Conservation (phyloP, 2,797 vertebrate genomes). For the Gadopsis marmoratus region DNA sequence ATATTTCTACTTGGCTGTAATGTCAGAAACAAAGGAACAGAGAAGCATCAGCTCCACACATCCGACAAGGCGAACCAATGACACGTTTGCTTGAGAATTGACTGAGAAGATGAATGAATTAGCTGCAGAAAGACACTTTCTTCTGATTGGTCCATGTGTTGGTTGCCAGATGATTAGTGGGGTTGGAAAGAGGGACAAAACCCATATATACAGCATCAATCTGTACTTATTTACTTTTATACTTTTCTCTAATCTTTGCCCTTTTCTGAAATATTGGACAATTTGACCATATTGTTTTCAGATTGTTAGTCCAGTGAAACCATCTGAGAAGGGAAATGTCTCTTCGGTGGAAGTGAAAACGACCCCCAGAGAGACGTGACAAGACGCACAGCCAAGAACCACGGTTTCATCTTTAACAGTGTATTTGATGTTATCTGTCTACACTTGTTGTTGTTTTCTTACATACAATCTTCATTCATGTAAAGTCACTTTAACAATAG, state of each 20-base stretch:
- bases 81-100: neutral
- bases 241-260: too few species aligned
- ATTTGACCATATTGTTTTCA: neutral
- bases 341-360: neutral
- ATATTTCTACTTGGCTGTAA: neutral
- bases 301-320: neutral
- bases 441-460: neutral
- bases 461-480: neutral
- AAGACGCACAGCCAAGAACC: neutral
- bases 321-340: neutral
- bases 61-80: neutral
- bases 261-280: neutral
- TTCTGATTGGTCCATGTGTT: neutral
- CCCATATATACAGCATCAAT: too few species aligned
- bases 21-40: neutral
- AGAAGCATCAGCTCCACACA: neutral
- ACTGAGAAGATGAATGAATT: neutral
- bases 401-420: neutral
- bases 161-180: neutral
- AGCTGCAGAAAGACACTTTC: neutral
- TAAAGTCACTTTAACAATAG: neutral
- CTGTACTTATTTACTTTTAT: neutral
- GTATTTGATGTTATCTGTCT: neutral
- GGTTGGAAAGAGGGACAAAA: neutral
- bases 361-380: neutral